A percentile compares a stretch with the other conserved stretches of the same genome.
Conservation (phyloP, 2,888 invertebrate genomes). For the Protodeltote pygarga region DNA sequence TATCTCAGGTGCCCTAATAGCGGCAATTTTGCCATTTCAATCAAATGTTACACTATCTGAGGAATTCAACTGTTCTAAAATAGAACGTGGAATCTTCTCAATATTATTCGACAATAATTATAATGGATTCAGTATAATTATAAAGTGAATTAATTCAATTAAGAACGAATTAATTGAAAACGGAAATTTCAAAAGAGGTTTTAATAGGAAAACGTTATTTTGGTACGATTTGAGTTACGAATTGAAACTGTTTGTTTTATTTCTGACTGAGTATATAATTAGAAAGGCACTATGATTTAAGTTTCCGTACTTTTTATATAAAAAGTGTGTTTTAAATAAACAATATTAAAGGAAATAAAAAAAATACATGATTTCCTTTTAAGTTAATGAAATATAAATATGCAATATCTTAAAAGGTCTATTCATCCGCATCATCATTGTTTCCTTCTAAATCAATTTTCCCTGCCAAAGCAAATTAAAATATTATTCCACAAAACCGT, state of each 20-base stretch:
- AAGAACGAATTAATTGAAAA: constrained; percentile 24
- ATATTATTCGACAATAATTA: constrained; percentile 1
- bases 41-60: constrained; percentile 64
- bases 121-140: constrained; percentile 2
- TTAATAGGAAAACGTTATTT: constrained; percentile 31
- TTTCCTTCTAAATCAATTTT: too few relatives aligned
- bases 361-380: too few relatives aligned
- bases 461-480: background rate
- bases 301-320: too few relatives aligned
- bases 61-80: constrained; percentile 16
- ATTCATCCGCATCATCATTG: too few relatives aligned
- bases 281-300: constrained; percentile 19
- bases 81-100: constrained; percentile 28
- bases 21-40: constrained; percentile 70
- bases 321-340: too few relatives aligned
- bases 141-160: constrained; percentile 28
- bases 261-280: constrained; percentile 6
- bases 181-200: constrained; percentile 35
- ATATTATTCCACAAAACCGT: constrained; percentile 2
- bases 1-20: constrained; percentile 60
- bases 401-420: too few relatives aligned
- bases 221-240: constrained; percentile 16
- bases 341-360: too few relatives aligned
- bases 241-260: constrained; percentile 23
- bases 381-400: too few relatives aligned